phyloP scores from a whole-genome alignment of 2,797 vertebrate species.

The Basileuterus tristriatus region DNA sequence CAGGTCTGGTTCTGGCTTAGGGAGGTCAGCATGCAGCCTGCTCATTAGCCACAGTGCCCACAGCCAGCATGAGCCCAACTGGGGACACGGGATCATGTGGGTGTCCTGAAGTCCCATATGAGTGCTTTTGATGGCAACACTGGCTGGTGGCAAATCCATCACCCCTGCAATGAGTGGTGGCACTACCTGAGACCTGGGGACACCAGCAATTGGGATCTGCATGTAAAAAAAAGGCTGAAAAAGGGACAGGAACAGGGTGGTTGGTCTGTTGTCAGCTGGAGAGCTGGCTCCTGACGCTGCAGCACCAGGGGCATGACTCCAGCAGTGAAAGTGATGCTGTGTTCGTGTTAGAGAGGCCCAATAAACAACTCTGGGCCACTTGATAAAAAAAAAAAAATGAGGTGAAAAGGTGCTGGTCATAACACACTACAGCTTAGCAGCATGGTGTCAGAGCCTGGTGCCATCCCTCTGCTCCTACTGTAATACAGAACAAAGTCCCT shows the following conservation, averaged over 20 bases:
- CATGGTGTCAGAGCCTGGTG: neutral
- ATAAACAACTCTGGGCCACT: neutral
- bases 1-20: neutral
- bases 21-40: neutral
- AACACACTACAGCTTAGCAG: neutral
- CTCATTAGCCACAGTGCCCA: neutral
- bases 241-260: neutral
- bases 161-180: neutral
- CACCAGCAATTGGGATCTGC: neutral
- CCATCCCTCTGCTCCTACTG: neutral
- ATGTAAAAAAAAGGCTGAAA: neutral
- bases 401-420: neutral
- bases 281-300: neutral
- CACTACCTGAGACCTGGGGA: neutral
- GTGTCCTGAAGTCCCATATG: neutral
- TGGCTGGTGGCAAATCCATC: neutral
- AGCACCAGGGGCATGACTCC: neutral
- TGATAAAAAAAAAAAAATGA: neutral
- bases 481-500: neutral
- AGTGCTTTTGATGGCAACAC: accelerated
- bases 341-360: neutral
- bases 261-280: neutral
- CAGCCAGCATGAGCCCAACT: neutral
- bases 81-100: neutral
- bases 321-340: neutral